Evolutionary conservation across 2,113 vertebrate species (phyloP), one percentile per base, ranked within the genome.

Genomic region (Pyxicephalus adspersus): DNA sequence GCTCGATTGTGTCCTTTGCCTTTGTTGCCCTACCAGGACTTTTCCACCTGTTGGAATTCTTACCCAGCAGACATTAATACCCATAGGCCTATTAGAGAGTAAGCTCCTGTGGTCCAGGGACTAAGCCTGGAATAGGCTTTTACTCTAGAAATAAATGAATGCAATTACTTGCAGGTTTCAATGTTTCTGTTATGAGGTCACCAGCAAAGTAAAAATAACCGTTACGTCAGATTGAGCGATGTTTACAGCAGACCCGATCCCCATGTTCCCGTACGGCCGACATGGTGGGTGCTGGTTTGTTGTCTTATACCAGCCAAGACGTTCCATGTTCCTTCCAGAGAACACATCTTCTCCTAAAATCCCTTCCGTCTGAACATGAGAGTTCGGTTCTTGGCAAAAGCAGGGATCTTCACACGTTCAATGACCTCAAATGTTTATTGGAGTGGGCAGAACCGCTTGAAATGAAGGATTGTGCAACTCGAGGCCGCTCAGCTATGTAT

Each of bases 161-260:
- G n/a, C n/a, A 38, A 4, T 38, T 8, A 6, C 38, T 38, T 8
- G 6, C 38, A 45, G 38, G 38, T 13, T 13, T 45, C 38, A 45
- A 45, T 13, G 38, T 45, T 9, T 45, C 38, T 6, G 28, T 22
- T 3, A 28, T 80, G 66, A 80, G 55, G 67, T 80, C 66, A 71
- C 55, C 9, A 3, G 9, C 16, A 22, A 34, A 50, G 55, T 72
- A 52, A 52, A 80, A 72, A 80, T 64, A 80, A 38, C 38, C 26
- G 15, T 18, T 25, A 29, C 34, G 51, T 57, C 13, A 45, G 79
- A 54, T n/a, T 29, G 13, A 57, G 16, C 9, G 9, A 20, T 81
- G 79, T 81, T 81, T 81, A 74, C 60, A 26, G 26, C 68, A 51
- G 16, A 73, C 26, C 28, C 38, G 70, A 17, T 81, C 60, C 28